Evolutionary conservation across 2,113 vertebrate species (phyloP).

Genomic region (Columba janthina): DNA sequence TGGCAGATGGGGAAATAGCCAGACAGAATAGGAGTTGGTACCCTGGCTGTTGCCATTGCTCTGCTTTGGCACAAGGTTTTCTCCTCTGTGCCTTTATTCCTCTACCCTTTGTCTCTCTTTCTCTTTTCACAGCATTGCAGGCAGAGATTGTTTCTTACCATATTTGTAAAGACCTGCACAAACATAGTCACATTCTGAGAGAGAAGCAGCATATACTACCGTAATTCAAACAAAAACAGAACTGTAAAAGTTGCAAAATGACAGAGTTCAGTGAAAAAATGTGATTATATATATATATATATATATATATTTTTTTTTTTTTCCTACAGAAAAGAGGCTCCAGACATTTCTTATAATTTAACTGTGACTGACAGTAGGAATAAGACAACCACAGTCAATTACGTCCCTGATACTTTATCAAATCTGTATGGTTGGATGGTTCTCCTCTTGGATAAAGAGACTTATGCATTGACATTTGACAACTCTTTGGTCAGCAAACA

Average conservation of each 20-base stretch:
- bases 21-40: not conserved
- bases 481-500: constrained; percentile 5
- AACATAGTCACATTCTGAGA: not conserved
- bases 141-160: not conserved
- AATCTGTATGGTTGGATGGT: constrained; percentile 73
- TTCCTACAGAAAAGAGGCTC: constrained; percentile 49
- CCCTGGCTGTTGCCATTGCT: not conserved
- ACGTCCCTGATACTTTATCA: constrained; percentile 73
- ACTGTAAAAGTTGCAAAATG: not conserved
- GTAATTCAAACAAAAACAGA: not conserved
- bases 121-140: not conserved
- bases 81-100: not conserved
- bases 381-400: constrained; percentile 69
- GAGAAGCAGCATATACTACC: not conserved
- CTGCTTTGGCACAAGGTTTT: not conserved
- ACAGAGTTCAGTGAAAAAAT: not conserved
- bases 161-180: not conserved
- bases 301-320: not conserved
- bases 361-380: constrained; percentile 73
- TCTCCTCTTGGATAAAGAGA: constrained; percentile 75
- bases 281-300: not conserved
- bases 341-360: constrained; percentile 63
- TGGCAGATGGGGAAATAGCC: not conserved
- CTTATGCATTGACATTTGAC: constrained; percentile 62
- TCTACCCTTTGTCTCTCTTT: not conserved